Evolutionary conservation across 2,113 vertebrate genomes (phyloP).

Genomic region (Xerus inauris): DNA sequence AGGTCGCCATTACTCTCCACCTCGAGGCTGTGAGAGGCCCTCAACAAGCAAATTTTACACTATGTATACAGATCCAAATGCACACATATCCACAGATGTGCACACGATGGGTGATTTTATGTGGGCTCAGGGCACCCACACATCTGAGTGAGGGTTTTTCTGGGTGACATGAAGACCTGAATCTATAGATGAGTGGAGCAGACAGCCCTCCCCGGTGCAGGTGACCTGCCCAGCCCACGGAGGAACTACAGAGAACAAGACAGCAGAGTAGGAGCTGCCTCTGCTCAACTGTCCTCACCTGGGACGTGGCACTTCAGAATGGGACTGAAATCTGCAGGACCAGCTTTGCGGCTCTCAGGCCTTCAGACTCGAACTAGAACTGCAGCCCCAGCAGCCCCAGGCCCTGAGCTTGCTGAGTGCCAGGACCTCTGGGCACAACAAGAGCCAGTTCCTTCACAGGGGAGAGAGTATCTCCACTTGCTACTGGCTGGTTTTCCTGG

Average conservation of each 20-base stretch:
- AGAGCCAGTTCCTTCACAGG: no score
- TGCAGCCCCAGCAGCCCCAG: neutral
- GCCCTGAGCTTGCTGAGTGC: neutral
- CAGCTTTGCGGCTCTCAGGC: neutral
- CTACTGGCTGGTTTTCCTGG: neutral
- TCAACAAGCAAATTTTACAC: neutral
- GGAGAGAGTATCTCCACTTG: neutral
- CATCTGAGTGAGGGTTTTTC: neutral
- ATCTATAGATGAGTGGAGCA: neutral
- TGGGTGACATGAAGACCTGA: neutral
- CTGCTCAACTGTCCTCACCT: neutral
- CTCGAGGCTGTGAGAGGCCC: neutral
- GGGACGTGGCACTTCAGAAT: neutral
- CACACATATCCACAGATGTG: no score
- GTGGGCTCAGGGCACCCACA: neutral
- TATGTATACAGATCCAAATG: rapidly evolving
- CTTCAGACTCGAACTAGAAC: neutral
- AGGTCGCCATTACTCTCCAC: neutral
- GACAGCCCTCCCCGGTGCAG: neutral
- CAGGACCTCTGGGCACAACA: neutral
- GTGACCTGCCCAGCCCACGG: neutral
- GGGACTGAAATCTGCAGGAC: neutral
- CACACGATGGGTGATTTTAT: neutral
- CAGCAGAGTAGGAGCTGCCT: no score
- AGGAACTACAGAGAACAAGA: neutral